Conservation (phyloP, 2,797 vertebrate species). For the Sorex maritimensis region DNA sequence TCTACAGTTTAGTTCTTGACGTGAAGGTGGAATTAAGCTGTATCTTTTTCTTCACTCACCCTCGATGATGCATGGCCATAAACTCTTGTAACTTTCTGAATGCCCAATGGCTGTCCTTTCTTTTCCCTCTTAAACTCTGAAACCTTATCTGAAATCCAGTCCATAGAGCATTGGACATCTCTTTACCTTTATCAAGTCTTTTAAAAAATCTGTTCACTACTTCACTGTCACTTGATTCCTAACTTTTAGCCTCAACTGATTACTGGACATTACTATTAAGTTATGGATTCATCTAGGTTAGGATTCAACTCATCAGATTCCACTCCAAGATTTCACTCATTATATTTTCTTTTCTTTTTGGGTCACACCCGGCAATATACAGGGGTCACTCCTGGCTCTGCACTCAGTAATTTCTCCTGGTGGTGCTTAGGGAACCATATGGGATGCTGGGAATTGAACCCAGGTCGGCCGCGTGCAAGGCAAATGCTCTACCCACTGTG, state of each 20-base stretch:
- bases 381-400: too few species aligned
- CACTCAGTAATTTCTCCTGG: too few species aligned
- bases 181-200: not conserved
- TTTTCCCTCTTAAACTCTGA: slow-evolving; percentile 44
- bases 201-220: too few species aligned
- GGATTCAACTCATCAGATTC: too few species aligned
- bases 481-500: too few species aligned
- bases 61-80: not conserved
- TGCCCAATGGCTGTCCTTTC: too few species aligned
- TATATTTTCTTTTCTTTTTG: too few species aligned
- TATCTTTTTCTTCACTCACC: not conserved
- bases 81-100: slow-evolving; percentile 20
- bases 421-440: too few species aligned
- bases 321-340: too few species aligned
- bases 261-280: not conserved
- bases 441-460: too few species aligned
- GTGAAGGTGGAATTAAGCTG: not conserved
- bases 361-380: too few species aligned
- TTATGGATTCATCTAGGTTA: not conserved
- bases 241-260: not conserved
- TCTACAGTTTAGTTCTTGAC: not conserved
- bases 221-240: slow-evolving; percentile 31
- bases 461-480: too few species aligned
- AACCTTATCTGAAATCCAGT: slow-evolving; percentile 54
- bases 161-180: not conserved